Evolutionary conservation across 1,140 invertebrate genomes (phyloP), one percentile per base, ranked within the genome.

Genomic region (Drosophila chauvacae): DNA sequence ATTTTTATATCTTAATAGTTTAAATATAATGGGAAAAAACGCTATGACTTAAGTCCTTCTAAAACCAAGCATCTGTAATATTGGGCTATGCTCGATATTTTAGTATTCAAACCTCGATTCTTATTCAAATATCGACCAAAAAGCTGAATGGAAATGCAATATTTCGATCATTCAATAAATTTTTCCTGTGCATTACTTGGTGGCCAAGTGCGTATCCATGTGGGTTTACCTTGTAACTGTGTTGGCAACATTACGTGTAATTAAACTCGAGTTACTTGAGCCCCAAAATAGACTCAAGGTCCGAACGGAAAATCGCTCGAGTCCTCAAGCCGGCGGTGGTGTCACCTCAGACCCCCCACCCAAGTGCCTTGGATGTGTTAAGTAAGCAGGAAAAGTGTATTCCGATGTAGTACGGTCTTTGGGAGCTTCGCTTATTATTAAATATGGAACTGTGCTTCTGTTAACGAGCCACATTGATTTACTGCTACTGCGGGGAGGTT

Each of bases 241-340:
- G 66, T 33, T 68, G 33, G 65, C 55, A n/a, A 37, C 53, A 57
- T 59, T 72, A 59, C 65, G 68, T 72, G 69, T 72, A 72, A 72
- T 72, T 72, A 72, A 72, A 72, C 66, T 50, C 56, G 53, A 72
- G 53, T 72, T 72, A 72, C 66, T 28, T 35, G 45, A 39, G 53
- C 62, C 73, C 47, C 35, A 35, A 77, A 77, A 72, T 72, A 72
- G 66, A 72, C 69, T 60, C 69, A 72, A 72, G 69, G 69, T 60
- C 66, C 69, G 45, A 71, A 35, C 26, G 35, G 44, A 30, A 72
- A 69, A 71, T 69, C 26, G 35, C 50, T 56, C 20, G 69, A 71
- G 65, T 72, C 65, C 69, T 72, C 59, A 42, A 50, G 65, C 65
- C 45, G 35, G 18, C 41, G 11, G 42, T 42, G 42, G 44, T 42